phyloP scores from a whole-genome alignment of 2,797 vertebrate genomes.

The Crenichthys baileyi region DNA sequence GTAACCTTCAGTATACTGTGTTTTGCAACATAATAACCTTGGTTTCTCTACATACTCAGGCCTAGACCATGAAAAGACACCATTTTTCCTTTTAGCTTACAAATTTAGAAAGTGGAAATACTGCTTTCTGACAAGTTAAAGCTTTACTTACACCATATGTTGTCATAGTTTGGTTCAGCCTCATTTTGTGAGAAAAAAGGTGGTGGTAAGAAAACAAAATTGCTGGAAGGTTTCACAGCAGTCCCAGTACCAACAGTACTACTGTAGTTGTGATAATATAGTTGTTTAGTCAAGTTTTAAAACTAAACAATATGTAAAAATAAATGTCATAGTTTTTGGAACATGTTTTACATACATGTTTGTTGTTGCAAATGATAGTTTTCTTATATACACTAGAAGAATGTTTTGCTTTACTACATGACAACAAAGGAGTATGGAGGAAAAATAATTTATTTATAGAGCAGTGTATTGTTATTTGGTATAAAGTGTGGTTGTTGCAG shows the following conservation, averaged over 20 bases:
- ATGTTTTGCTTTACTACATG: background rate
- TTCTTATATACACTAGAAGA: background rate
- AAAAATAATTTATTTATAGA: background rate
- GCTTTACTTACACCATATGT: background rate
- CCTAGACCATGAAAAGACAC: background rate
- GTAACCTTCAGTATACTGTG: background rate
- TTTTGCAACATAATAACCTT: background rate
- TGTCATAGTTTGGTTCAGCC: background rate
- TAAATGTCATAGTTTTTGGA: background rate
- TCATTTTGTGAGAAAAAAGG: background rate
- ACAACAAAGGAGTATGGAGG: background rate
- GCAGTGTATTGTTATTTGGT: background rate
- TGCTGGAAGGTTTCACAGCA: background rate
- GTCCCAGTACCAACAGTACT: background rate
- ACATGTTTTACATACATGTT: background rate
- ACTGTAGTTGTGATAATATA: background rate
- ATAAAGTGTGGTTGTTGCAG: background rate
- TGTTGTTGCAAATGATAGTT: background rate
- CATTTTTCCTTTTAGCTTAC: background rate
- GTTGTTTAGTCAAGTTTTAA: background rate
- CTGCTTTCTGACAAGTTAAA: background rate
- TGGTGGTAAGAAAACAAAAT: too few species aligned
- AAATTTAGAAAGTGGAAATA: background rate
- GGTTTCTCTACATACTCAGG: background rate
- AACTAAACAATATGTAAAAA: background rate